These are phyloP conservation scores for Porites divaricata DNA, from an alignment of 92 coral and sea anemone genomes.

Conservation along the genomic window DNA sequence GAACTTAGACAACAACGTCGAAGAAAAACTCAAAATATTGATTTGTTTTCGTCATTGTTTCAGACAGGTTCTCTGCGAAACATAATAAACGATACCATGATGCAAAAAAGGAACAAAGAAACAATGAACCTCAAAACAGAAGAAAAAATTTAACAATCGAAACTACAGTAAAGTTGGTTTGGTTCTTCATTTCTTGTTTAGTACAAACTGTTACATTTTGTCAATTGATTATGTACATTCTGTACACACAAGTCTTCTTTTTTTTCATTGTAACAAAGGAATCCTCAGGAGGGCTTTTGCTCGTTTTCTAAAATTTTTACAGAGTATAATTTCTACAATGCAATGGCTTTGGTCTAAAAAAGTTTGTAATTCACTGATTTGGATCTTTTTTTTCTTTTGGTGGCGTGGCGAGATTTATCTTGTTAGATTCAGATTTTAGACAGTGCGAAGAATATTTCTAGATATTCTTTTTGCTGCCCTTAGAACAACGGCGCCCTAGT, in stretches of 20 bases:
- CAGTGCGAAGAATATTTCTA: neutral
- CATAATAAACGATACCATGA: no score
- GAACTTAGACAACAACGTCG: conserved; percentile 13
- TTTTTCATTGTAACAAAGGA: neutral
- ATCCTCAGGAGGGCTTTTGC: neutral
- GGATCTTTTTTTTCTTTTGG: neutral
- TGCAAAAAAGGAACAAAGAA: no score
- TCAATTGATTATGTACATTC: no score
- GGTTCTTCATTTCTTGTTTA: no score
- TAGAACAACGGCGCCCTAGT: neutral
- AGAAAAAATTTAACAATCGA: no score
- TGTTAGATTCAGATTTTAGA: neutral
- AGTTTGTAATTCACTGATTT: neutral
- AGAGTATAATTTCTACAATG: neutral
- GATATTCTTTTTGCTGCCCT: neutral
- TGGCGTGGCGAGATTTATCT: neutral
- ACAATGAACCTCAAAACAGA: no score
- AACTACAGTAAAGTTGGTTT: no score
- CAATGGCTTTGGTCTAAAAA: neutral
- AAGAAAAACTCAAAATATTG: neutral
- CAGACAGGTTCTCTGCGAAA: neutral
- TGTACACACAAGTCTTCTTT: neutral
- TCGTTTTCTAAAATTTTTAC: neutral
- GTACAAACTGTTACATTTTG: no score
- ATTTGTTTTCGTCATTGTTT: neutral